Percentiles rank a stretch among this genome's conserved stretches.
Conservation (phyloP, 2,113 vertebrate genomes). For the Nesospiza acunhae region DNA sequence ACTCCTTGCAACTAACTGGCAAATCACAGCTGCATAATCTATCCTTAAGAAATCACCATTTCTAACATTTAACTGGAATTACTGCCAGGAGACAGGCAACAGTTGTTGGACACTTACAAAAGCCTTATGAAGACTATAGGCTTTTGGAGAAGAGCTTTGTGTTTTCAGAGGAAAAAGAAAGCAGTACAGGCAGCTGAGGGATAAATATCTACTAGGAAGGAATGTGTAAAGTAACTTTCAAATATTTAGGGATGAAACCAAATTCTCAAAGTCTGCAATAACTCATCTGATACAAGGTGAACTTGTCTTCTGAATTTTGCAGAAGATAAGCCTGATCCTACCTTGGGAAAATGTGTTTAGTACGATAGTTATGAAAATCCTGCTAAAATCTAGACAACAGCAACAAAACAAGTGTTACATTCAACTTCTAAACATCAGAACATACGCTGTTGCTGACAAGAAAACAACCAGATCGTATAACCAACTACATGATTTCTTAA, state of each 20-base stretch:
- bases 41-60: background rate
- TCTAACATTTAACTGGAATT: background rate
- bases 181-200: background rate
- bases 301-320: background rate
- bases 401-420: constrained; percentile 20
- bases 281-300: background rate
- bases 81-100: background rate
- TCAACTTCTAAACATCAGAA: constrained; percentile 19
- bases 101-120: background rate
- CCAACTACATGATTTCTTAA: constrained; percentile 51
- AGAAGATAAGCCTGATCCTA: background rate
- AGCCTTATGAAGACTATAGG: background rate
- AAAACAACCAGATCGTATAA: constrained; percentile 48
- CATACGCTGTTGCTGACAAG: background rate
- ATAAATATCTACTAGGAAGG: background rate
- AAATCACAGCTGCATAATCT: background rate
- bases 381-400: background rate
- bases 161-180: constrained; percentile 19
- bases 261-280: background rate
- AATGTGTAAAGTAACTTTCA: background rate
- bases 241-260: background rate
- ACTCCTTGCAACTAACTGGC: background rate
- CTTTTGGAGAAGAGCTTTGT: background rate
- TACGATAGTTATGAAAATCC: background rate
- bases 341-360: background rate